Evolutionary conservation across 2,797 vertebrate species (phyloP), one percentile per base, ranked within the genome.

Genomic region (Sebastes cheni): DNA sequence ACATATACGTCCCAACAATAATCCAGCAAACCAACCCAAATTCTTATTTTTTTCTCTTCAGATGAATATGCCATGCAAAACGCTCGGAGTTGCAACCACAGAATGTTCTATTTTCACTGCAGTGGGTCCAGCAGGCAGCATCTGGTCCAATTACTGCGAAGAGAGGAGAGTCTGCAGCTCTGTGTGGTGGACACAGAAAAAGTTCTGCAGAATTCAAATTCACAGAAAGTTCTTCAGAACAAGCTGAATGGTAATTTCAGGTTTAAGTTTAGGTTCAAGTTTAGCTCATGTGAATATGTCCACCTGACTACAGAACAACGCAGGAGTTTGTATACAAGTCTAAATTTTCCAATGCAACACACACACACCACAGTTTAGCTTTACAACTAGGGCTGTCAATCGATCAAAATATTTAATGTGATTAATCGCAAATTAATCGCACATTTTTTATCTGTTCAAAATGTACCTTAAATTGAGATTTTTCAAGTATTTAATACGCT

Each of bases 81-180:
- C 85, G 77, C 90, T 88, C 88, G 73, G 61, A 82, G 88, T 67
- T 75, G 74, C 64, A 79, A 82, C 85, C 84, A 81, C 81, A 85
- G 77, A 91, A 91, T 73, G 86, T 82, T 84, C 79, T 89, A 75
- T 88, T 93, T 91, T 85, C 67, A 70, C 62, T 83, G 56, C 70
- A 62, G 77, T 16, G 84, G 71, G 75, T 87, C 73, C 87, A 86
- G 72, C 67, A 75, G 64, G 60, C 75, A 54, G 80, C 84, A 79
- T 92, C 85, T 87, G 79, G 75, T 91, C 79, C 82, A 77, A 67
- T 89, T 83, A 71, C 76, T 67, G 27, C 8, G 62, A 30, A 1
- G 70, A 74, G 50, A 62, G 34, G 52, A 67, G 27, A 64, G 59
- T 65, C 46, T 81, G 67, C 39, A 66, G 66, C 75, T 80, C 60